phyloP scores from a whole-genome alignment of 2,888 invertebrate genomes.

The Dugesia japonica region DNA sequence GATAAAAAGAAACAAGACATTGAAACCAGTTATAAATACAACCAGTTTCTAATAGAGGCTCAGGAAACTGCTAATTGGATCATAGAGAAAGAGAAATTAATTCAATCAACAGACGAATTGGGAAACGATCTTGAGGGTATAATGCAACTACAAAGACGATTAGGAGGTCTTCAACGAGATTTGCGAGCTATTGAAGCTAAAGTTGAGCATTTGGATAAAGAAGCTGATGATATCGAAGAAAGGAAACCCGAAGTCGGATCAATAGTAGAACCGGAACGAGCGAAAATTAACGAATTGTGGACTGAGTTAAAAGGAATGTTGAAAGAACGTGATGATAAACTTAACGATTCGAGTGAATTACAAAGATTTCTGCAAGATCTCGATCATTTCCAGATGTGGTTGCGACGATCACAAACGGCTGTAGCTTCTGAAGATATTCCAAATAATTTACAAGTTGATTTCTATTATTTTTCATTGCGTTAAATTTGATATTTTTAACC shows the following conservation, averaged over 20 bases:
- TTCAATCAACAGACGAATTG: constrained; percentile 80
- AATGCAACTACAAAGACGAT: constrained; percentile 62
- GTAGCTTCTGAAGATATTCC: constrained; percentile 48
- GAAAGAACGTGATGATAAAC: constrained; percentile 87
- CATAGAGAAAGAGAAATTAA: constrained; percentile 85
- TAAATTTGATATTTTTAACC: too few relatives aligned
- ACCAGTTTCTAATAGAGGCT: constrained; percentile 94
- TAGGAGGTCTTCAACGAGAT: constrained; percentile 90
- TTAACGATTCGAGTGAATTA: constrained; percentile 94
- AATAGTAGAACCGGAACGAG: constrained; percentile 26
- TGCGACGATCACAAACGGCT: constrained; percentile 95
- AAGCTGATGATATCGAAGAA: constrained; percentile 23
- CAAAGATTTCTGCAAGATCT: constrained; percentile 71
- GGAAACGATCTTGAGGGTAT: constrained; percentile 80
- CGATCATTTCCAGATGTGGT: constrained; percentile 96
- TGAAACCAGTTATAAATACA: constrained; percentile 79
- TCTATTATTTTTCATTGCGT: too few relatives aligned
- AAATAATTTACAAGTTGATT: constrained; percentile 49
- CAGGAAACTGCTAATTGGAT: constrained; percentile 86
- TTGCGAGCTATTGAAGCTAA: constrained; percentile 87
- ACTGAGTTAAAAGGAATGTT: constrained; percentile 46
- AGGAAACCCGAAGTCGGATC: not conserved
- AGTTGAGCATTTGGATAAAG: constrained; percentile 33
- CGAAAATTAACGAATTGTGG: constrained; percentile 34
- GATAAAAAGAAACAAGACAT: constrained; percentile 80